Conservation (phyloP, 2,113 vertebrate species). For the Eleginops maclovinus region DNA sequence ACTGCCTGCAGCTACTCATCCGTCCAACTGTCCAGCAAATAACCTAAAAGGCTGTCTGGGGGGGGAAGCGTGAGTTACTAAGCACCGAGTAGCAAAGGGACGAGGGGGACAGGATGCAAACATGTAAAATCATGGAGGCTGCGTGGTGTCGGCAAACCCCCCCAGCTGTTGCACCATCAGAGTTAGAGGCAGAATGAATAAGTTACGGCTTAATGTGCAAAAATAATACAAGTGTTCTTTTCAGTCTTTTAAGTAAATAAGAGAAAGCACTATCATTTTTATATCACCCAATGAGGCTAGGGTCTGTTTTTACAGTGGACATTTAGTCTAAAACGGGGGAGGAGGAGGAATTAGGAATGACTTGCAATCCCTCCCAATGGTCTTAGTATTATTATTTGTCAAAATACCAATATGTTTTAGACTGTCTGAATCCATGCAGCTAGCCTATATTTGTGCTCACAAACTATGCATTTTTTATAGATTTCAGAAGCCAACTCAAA, state of each 20-base stretch:
- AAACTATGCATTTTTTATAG: neutral
- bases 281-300: too few relatives aligned
- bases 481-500: neutral
- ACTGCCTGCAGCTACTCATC: slow-evolving; percentile 33
- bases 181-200: too few relatives aligned
- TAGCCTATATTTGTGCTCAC: neutral
- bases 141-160: too few relatives aligned
- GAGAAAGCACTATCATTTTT: too few relatives aligned
- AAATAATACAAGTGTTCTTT: too few relatives aligned
- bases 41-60: slow-evolving; percentile 20
- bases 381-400: neutral
- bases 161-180: too few relatives aligned
- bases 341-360: neutral
- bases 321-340: neutral
- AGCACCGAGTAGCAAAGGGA: neutral
- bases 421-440: neutral
- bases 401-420: neutral
- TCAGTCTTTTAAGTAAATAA: too few relatives aligned
- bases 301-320: too few relatives aligned
- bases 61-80: neutral
- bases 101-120: too few relatives aligned
- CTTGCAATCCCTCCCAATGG: neutral
- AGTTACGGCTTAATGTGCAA: too few relatives aligned
- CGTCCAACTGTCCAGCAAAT: slow-evolving; percentile 43
- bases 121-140: too few relatives aligned